phyloP scores from a whole-genome alignment of 2,888 invertebrate species.

The Dolomedes plantarius region DNA sequence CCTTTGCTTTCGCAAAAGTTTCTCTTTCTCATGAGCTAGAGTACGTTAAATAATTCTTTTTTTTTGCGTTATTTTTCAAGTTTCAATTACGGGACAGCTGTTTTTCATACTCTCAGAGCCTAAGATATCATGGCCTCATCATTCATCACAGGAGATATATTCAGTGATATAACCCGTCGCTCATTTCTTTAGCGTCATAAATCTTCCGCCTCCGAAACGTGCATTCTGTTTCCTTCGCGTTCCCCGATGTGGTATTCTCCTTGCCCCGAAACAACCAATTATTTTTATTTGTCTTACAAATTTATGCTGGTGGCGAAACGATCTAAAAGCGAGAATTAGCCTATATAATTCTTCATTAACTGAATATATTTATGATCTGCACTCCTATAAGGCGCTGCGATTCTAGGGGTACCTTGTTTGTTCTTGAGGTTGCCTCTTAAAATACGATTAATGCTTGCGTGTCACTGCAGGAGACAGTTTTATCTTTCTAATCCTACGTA shows the following conservation, averaged over 20 bases:
- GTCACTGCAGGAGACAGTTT: conserved; percentile 22
- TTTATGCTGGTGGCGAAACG: conserved; percentile 23
- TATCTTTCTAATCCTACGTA: conserved; percentile 33
- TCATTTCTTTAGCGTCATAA: not conserved
- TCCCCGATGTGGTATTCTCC: not conserved
- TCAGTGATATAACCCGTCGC: conserved; percentile 7
- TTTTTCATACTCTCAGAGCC: not conserved
- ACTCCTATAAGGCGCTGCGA: not conserved
- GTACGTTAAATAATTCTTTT: not conserved
- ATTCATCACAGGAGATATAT: conserved; percentile 8
- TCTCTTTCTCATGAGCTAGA: not conserved
- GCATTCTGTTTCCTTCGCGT: not conserved
- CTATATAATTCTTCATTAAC: conserved; percentile 47
- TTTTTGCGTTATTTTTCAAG: not conserved
- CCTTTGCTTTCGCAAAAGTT: not conserved
- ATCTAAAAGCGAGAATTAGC: conserved; percentile 30
- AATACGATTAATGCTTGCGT: conserved; percentile 33
- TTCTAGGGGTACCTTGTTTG: not conserved
- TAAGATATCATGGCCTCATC: not conserved
- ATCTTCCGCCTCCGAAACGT: conserved; percentile 16
- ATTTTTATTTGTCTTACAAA: conserved; percentile 35
- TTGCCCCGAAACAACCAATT: conserved; percentile 6
- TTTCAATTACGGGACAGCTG: conserved; percentile 11
- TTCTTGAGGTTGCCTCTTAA: conserved; percentile 9
- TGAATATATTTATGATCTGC: conserved; percentile 37